Evolutionary conservation across 2,797 vertebrate species (phyloP), one percentile per base, ranked within the genome.

Genomic region (Neosilurus hyrtlii): DNA sequence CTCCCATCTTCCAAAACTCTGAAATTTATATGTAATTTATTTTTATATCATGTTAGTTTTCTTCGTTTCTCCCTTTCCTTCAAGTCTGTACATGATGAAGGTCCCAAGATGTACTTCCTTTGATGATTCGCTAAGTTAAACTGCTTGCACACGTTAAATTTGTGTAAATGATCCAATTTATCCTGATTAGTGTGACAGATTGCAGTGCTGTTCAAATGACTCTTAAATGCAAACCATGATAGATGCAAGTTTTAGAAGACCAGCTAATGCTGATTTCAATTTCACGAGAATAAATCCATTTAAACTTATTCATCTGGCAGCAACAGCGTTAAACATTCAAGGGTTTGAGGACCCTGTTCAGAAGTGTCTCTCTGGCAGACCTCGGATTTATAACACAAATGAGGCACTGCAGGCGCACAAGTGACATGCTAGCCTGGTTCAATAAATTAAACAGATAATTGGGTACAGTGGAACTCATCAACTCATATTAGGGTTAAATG

Each of bases 221-320:
- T 79, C 15, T 79, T 79, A 79, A 65, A 79, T 52, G 43, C 24
- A 65, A 79, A 79, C 76, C 76, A 65, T 79, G 76, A 79, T 79
- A 79, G 49, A 79, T 79, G 76, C 61, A 65, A 52, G 76, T 65
- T 79, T 65, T 65, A 79, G 43, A 65, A 51, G 75, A 26, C 37
- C 12, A 37, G 59, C 59, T 78, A 51, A 30, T 65, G 43, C 61
- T 52, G n/a, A 65, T 52, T 63, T 51, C 43, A 51, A 51, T 26
- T 65, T 65, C 37, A 65, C 24, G 1, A 52, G 43, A n/a, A 79
- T 52, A 51, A 78, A 78, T 62, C 4, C 37, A 51, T 63, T 63
- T 24, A 63, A 18, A 26, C 51, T 65, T 65, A 79, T 52, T 52
- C 16, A 49, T 79, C 65, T 52, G 15, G 43, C n/a, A 52, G 43